Percentiles rank a stretch among this genome's conserved stretches.
Conservation (phyloP, 2,888 invertebrate species). For the Euplagia quadripunctaria region DNA sequence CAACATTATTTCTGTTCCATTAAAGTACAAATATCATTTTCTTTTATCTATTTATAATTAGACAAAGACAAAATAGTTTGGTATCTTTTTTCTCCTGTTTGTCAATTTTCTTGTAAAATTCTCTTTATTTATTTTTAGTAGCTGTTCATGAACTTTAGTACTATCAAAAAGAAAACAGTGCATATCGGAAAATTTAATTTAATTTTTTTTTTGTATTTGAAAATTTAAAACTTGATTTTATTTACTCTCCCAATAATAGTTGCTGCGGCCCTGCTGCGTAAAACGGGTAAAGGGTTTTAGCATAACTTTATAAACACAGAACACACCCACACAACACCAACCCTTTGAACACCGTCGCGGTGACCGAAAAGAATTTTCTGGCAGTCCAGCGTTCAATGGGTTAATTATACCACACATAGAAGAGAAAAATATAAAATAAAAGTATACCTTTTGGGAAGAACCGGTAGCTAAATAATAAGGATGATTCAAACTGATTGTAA, state of each 20-base stretch:
- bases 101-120: too few species aligned
- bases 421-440: constrained; percentile 32
- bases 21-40: not conserved
- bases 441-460: constrained; percentile 26
- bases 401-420: constrained; percentile 17
- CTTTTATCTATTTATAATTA: not conserved
- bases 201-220: too few species aligned
- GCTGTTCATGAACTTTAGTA: too few species aligned
- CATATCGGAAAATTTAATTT: not conserved
- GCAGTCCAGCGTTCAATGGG: not conserved
- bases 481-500: constrained; percentile 24
- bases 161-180: too few species aligned
- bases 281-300: not conserved
- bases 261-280: not conserved
- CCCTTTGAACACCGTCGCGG: not conserved
- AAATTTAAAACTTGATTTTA: too few species aligned
- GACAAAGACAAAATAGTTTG: not conserved
- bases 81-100: too few species aligned
- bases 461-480: constrained; percentile 26
- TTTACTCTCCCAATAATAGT: not conserved
- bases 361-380: not conserved
- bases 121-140: too few species aligned
- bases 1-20: not conserved
- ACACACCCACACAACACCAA: constrained; percentile 11
- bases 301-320: not conserved